These are phyloP conservation scores for Pecten maximus DNA, from an alignment of 2,888 invertebrate species.

Conservation along the genomic window DNA sequence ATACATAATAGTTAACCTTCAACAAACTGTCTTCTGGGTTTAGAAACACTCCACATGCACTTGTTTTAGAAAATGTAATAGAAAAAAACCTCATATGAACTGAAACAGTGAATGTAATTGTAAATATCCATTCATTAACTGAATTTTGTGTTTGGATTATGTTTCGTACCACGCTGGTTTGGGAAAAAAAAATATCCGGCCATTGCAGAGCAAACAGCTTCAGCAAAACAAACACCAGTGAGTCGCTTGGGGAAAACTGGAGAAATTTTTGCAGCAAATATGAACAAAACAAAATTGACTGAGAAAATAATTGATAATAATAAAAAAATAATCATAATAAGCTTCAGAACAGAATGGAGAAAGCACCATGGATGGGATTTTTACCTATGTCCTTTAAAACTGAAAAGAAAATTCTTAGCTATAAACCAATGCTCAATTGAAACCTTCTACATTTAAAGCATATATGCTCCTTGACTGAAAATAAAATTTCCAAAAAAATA, in stretches of 20 bases:
- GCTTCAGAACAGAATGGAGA: not conserved
- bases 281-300: constrained; percentile 40
- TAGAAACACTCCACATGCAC: too few relatives aligned
- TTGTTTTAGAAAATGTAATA: too few relatives aligned
- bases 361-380: not conserved
- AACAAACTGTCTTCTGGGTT: too few relatives aligned
- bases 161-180: not conserved
- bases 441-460: not conserved
- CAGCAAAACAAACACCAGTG: constrained; percentile 18
- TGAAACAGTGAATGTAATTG: too few relatives aligned
- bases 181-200: not conserved
- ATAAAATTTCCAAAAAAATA: too few relatives aligned
- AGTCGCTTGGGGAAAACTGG: not conserved
- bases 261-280: not conserved
- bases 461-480: too few relatives aligned
- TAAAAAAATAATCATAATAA: not conserved
- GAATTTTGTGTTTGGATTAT: not conserved
- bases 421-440: not conserved
- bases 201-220: not conserved
- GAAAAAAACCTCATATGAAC: too few relatives aligned
- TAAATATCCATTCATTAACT: not conserved
- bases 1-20: too few relatives aligned
- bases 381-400: constrained; percentile 27
- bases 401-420: not conserved
- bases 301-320: constrained; percentile 33